Percentiles rank a stretch among this genome's conserved stretches.
Evolutionary conservation across 2,888 invertebrate genomes (phyloP).

Genomic region (Hanleya hanleyi): DNA sequence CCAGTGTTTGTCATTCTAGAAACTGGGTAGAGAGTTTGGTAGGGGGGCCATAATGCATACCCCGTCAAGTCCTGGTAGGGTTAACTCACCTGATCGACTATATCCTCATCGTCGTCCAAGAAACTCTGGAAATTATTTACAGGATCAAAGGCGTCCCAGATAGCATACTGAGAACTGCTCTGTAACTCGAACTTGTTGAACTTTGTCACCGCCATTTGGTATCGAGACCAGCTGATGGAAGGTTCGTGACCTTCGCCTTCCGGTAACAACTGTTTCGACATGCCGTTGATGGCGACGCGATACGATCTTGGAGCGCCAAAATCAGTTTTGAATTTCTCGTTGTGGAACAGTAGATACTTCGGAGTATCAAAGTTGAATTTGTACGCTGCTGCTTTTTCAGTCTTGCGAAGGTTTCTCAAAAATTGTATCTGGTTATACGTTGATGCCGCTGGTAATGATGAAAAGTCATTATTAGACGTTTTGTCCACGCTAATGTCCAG

Average conservation of each 20-base stretch:
- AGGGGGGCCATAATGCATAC: no score
- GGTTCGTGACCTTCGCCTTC: slow-evolving; percentile 2
- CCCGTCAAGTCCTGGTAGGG: no score
- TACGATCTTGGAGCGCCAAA: slow-evolving; percentile 28
- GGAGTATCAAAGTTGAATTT: slow-evolving; percentile 56
- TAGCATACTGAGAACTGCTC: slow-evolving; percentile 55
- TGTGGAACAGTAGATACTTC: slow-evolving; percentile 52
- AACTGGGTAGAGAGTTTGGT: no score
- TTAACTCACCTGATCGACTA: slow-evolving; percentile 53
- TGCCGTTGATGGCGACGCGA: slow-evolving; percentile 15
- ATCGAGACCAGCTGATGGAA: slow-evolving; percentile 25
- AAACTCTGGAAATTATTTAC: slow-evolving; percentile 53
- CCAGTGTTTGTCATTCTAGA: no score
- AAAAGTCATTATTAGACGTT: background rate
- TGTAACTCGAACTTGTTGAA: slow-evolving; percentile 51
- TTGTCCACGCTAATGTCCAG: slow-evolving; percentile 52
- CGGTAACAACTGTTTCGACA: slow-evolving; percentile 30
- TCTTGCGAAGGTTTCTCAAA: slow-evolving; percentile 34
- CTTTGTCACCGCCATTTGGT: slow-evolving; percentile 50
- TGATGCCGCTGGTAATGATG: background rate
- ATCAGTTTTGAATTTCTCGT: slow-evolving; percentile 30
- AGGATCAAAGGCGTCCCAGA: slow-evolving; percentile 49
- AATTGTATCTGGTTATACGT: slow-evolving; percentile 41
- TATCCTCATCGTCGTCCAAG: slow-evolving; percentile 53
- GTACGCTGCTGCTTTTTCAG: slow-evolving; percentile 50